Conservation (phyloP, 2,888 invertebrate species). For the Merodon equestris region DNA sequence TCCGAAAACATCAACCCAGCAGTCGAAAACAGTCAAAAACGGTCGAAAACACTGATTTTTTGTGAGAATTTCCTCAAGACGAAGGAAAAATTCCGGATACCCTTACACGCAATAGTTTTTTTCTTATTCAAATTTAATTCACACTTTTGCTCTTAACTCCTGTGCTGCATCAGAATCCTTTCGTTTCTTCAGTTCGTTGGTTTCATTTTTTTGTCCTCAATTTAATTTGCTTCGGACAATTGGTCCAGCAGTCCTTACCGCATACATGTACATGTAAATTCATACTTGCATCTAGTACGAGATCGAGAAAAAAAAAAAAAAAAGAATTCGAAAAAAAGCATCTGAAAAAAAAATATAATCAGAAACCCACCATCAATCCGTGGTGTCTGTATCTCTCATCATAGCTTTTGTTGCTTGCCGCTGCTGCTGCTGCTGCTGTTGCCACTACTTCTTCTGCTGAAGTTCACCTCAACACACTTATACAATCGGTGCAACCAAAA, state of each 20-base stretch:
- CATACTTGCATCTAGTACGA: constrained; percentile 49
- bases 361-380: constrained; percentile 49
- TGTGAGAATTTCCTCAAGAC: constrained; percentile 56
- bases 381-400: constrained; percentile 62
- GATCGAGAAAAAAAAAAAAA: too few species aligned
- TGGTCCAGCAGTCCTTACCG: constrained; percentile 41
- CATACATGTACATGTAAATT: constrained; percentile 39
- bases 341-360: background rate
- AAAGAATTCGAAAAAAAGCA: constrained; percentile 25
- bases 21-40: constrained; percentile 31
- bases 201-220: constrained; percentile 23
- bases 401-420: constrained; percentile 65
- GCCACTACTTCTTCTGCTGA: constrained; percentile 47
- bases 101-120: constrained; percentile 4
- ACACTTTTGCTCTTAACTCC: constrained; percentile 3
- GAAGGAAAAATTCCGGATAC: constrained; percentile 68
- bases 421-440: constrained; percentile 49
- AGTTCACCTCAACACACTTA: constrained; percentile 52
- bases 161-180: constrained; percentile 9
- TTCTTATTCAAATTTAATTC: background rate
- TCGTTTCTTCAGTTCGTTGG: constrained; percentile 36
- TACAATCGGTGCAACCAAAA: constrained; percentile 61
- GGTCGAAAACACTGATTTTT: constrained; percentile 44
- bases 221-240: constrained; percentile 57
- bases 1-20: constrained; percentile 8